Conservation (phyloP, 1,140 invertebrate species). For the Cydia fagiglandana region DNA sequence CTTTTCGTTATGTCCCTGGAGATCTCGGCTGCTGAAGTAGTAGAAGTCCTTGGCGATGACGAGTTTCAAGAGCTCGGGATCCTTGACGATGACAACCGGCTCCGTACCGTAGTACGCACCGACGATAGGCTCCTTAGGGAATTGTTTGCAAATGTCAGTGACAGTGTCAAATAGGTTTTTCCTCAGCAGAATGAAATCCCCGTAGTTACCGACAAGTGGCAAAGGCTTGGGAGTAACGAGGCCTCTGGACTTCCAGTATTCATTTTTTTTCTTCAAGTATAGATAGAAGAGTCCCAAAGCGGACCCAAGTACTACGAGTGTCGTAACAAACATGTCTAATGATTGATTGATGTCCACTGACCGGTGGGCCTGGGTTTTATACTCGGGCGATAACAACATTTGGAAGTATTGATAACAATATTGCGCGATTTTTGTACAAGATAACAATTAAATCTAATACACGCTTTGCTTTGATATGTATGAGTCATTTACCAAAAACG, state of each 20-base stretch:
- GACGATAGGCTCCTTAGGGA: conserved; percentile 37
- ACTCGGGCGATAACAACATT: neutral
- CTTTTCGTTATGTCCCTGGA: conserved; percentile 37
- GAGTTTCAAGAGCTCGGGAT: conserved; percentile 73
- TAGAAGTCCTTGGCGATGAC: conserved; percentile 77
- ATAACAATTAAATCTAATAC: no score
- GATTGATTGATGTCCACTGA: neutral
- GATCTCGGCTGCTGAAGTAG: conserved; percentile 67
- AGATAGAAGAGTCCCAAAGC: neutral
- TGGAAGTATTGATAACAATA: neutral
- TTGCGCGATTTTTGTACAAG: neutral
- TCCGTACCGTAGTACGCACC: conserved; percentile 77
- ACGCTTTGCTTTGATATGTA: no score
- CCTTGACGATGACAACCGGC: conserved; percentile 70
- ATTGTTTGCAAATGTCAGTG: conserved; percentile 32
- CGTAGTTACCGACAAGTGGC: neutral
- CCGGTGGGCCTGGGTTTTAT: neutral
- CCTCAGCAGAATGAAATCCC: neutral
- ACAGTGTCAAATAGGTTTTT: conserved; percentile 12
- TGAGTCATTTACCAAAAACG: no score
- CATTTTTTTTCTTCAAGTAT: neutral
- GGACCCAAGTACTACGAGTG: neutral
- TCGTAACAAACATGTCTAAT: neutral
- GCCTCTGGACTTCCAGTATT: neutral
- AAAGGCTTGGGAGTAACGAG: neutral